These are phyloP conservation scores for Anthophora plumipes DNA, from an alignment of 2,888 invertebrate species.

Conservation along the genomic window DNA sequence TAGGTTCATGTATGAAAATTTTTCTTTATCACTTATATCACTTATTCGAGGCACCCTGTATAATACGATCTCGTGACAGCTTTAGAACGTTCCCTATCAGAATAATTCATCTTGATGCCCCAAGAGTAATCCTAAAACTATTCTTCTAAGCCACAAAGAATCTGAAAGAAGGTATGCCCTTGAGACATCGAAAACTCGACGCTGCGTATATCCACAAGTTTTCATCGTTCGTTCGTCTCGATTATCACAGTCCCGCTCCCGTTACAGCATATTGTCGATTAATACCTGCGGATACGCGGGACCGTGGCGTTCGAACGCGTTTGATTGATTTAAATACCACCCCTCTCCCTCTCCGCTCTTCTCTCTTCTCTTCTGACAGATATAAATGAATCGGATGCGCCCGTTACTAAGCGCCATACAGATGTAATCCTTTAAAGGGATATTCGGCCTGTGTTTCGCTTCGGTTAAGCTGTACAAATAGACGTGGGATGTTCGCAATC, in stretches of 20 bases:
- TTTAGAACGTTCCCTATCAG: too few species aligned
- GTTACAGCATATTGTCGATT: slow-evolving; percentile 72
- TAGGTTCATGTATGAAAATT: too few species aligned
- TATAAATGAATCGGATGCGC: slow-evolving; percentile 83
- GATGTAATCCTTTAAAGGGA: slow-evolving; percentile 84
- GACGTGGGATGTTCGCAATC: slow-evolving; percentile 83
- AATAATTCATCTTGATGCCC: too few species aligned
- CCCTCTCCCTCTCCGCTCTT: slow-evolving; percentile 43
- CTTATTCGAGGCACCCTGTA: too few species aligned
- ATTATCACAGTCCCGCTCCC: slow-evolving; percentile 33
- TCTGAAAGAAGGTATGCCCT: too few species aligned
- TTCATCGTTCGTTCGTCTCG: slow-evolving; percentile 10
- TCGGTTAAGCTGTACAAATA: slow-evolving; percentile 84
- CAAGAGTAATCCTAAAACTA: too few species aligned
- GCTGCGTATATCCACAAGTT: neutral
- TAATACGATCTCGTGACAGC: too few species aligned
- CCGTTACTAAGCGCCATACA: slow-evolving; percentile 74
- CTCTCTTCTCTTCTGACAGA: slow-evolving; percentile 78
- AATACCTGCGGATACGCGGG: slow-evolving; percentile 78
- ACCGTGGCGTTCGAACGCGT: slow-evolving; percentile 73
- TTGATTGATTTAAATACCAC: slow-evolving; percentile 82
- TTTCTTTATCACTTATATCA: too few species aligned
- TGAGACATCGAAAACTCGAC: too few species aligned
- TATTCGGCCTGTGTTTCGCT: slow-evolving; percentile 81
- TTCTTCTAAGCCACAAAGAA: too few species aligned